These are phyloP conservation scores for Isurus oxyrinchus DNA, from an alignment of 2,113 vertebrate species.

Conservation along the genomic window DNA sequence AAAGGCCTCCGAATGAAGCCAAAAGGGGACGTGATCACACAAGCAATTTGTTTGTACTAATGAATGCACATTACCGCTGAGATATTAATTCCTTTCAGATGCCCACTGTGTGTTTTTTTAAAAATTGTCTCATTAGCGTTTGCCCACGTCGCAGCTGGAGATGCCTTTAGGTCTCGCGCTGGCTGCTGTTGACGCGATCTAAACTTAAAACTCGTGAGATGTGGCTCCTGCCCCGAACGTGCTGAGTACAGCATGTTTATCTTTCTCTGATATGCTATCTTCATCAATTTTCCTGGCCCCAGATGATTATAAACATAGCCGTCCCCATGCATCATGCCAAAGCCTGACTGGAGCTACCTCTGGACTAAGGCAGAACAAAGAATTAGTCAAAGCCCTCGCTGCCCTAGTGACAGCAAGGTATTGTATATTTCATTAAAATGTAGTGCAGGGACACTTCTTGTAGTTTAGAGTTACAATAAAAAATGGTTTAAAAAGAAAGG, in stretches of 20 bases:
- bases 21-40: not conserved
- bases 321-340: slow-evolving; percentile 79
- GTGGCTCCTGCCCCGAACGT: slow-evolving; percentile 53
- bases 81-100: slow-evolving; percentile 29
- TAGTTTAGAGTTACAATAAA: slow-evolving; percentile 64
- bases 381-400: slow-evolving; percentile 76
- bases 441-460: slow-evolving; percentile 75
- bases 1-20: not conserved
- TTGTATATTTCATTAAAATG: slow-evolving; percentile 89
- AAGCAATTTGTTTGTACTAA: slow-evolving; percentile 22
- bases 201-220: slow-evolving; percentile 53
- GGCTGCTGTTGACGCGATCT: slow-evolving; percentile 45
- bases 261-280: slow-evolving; percentile 66
- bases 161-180: slow-evolving; percentile 43
- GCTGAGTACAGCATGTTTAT: slow-evolving; percentile 74
- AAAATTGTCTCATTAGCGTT: slow-evolving; percentile 39
- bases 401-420: slow-evolving; percentile 74
- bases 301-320: slow-evolving; percentile 57
- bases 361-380: slow-evolving; percentile 61
- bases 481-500: slow-evolving; percentile 43
- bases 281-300: slow-evolving; percentile 84
- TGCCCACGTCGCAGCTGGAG: slow-evolving; percentile 41
- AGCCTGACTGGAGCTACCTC: slow-evolving; percentile 54
- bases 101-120: slow-evolving; percentile 32
- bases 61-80: not conserved